These are phyloP conservation scores for Selenia dentaria DNA, from an alignment of 2,888 invertebrate genomes.

Conservation along the genomic window DNA sequence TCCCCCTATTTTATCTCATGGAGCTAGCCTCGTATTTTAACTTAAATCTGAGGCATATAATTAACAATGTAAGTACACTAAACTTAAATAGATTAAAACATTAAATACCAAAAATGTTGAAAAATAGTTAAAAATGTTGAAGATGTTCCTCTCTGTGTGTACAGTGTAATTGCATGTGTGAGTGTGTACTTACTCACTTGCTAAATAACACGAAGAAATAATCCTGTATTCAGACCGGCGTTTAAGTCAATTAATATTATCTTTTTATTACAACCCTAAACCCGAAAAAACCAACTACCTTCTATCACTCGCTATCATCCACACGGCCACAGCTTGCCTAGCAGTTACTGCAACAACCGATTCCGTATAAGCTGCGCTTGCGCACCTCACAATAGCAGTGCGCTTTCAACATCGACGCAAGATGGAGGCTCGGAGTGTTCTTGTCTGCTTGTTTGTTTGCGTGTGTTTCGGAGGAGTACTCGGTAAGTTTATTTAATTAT, in stretches of 20 bases:
- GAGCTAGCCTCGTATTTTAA: no score
- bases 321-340: slow-evolving; percentile 2
- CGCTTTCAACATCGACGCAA: slow-evolving; percentile 20
- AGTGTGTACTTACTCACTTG: no score
- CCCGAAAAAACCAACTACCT: background rate
- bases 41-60: no score
- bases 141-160: no score
- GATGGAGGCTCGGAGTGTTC: slow-evolving; percentile 26
- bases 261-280: slow-evolving; percentile 1
- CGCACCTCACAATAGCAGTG: slow-evolving; percentile 18
- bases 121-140: no score
- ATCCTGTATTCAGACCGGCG: no score
- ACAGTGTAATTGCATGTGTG: no score
- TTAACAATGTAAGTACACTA: no score
- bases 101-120: no score
- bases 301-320: slow-evolving; percentile 30
- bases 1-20: no score
- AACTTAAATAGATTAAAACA: no score
- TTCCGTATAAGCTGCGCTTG: slow-evolving; percentile 23
- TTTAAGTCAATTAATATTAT: background rate
- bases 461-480: slow-evolving; percentile 19
- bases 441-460: slow-evolving; percentile 30
- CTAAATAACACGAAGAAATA: no score
- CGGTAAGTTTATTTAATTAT: slow-evolving; percentile 27
- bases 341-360: background rate